phyloP scores from a whole-genome alignment of 2,113 vertebrate species.

The Henicopernis longicauda region DNA sequence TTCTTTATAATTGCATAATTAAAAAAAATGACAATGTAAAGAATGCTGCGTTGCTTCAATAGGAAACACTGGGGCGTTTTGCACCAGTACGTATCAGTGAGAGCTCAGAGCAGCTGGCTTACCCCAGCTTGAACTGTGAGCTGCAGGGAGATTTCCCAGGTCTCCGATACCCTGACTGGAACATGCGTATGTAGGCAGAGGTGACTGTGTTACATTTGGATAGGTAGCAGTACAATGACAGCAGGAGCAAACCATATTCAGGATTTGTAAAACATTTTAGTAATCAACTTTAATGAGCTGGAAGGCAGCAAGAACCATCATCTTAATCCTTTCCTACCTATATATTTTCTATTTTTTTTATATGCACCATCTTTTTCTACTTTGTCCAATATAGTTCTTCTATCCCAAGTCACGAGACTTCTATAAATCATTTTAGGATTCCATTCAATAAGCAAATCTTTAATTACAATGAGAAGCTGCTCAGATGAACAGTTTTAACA shows the following conservation, averaged over 20 bases:
- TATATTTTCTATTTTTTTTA: neutral
- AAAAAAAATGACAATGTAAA: neutral
- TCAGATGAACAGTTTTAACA: neutral
- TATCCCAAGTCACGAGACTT: neutral
- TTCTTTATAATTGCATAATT: neutral
- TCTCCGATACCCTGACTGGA: neutral
- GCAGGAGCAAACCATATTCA: neutral
- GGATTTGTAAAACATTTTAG: neutral
- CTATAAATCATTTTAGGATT: neutral
- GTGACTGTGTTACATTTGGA: rapidly evolving
- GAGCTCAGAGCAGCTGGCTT: neutral
- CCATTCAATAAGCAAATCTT: neutral
- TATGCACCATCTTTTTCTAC: neutral
- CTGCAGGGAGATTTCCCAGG: neutral
- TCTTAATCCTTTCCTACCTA: neutral
- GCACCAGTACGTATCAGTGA: neutral
- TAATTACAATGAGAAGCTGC: neutral
- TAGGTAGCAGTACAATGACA: neutral
- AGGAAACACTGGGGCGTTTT: neutral
- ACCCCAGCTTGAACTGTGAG: neutral
- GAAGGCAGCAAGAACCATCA: neutral
- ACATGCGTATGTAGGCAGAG: rapidly evolving
- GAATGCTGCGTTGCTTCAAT: neutral
- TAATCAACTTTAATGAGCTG: neutral
- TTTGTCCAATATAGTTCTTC: neutral